Evolutionary conservation across 2,888 invertebrate genomes (phyloP), one percentile per base, ranked within the genome.

Genomic region (Sminthurinus aureus): DNA sequence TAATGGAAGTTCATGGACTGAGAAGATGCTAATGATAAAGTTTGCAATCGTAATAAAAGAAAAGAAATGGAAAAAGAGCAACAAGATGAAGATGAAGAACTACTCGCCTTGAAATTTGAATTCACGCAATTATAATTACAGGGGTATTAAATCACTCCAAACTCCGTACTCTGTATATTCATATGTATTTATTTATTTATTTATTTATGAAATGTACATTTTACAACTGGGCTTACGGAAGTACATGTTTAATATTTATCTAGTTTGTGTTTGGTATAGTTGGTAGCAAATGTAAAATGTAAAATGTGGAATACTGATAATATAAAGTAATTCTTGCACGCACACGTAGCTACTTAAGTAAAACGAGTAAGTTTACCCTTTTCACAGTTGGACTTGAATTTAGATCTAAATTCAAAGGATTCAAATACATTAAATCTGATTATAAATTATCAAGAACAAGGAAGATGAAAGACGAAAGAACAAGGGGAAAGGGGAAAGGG

Each of bases 51-150:
- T 58, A 58, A 38, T 38, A 38, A 38, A 38, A 38, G 38, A 38
- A 38, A 38, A 4, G 38, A 38, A 38, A 38, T 4, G 6, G 38
- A 38, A 38, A 38, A 38, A 38, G 38, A 38, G 6, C 38, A 38
- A 38, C 3, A 58, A 58, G 58, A 58, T 15, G 58, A 58, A 38
- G 38, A 58, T 6, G 58, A 58, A 6, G 58, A 58, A 58, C 58
- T 58, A 58, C 58, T 58, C 58, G 58, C 58, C 58, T 58, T 58
- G 58, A 58, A 58, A 58, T 58, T 58, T 58, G 77, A 52, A 76
- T 58, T 77, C 77, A 77, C 77, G 77, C 77, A 52, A 77, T 77
- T 77, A n/a, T 77, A 77, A 77, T 77, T 77, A 24, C 77, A 77
- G 58, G 58, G 9, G 58, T 77, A 77, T 76, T 76, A n/a, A 22